phyloP scores from a whole-genome alignment of 2,113 vertebrate genomes.

The Siniperca knerii region DNA sequence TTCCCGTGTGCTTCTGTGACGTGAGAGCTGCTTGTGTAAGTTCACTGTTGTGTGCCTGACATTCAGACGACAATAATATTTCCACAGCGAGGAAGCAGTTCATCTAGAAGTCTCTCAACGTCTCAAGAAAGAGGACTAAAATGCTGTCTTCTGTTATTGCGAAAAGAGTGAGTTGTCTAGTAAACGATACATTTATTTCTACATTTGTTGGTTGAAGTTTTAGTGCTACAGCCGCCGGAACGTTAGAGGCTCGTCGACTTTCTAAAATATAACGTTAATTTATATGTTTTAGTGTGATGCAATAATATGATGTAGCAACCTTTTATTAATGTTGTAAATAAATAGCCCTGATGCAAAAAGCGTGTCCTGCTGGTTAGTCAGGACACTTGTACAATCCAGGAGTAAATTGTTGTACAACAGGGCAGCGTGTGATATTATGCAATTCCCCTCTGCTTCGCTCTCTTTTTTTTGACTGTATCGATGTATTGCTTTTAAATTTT shows the following conservation, averaged over 20 bases:
- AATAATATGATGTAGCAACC: neutral
- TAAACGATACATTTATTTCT: neutral
- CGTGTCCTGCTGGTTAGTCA: neutral
- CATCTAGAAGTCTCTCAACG: neutral
- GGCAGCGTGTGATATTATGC: slow-evolving; percentile 10
- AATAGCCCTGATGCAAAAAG: neutral
- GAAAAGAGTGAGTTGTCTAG: slow-evolving; percentile 71
- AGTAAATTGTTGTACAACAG: slow-evolving; percentile 57
- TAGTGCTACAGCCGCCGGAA: neutral
- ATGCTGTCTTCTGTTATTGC: slow-evolving; percentile 69
- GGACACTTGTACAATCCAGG: slow-evolving; percentile 26
- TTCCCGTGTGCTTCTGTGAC: slow-evolving; percentile 16
- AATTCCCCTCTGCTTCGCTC: neutral
- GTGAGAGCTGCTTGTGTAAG: slow-evolving; percentile 35
- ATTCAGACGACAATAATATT: neutral
- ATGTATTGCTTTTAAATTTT: neutral
- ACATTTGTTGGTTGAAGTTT: neutral
- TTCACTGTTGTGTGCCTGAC: slow-evolving; percentile 20
- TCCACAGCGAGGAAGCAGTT: neutral
- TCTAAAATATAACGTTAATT: neutral
- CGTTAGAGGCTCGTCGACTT: neutral
- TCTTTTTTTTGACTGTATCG: neutral
- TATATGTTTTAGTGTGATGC: neutral
- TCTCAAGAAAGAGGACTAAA: neutral
- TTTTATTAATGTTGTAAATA: neutral